phyloP scores from a whole-genome alignment of 2,888 invertebrate genomes.

The Drosophila prostipennis region DNA sequence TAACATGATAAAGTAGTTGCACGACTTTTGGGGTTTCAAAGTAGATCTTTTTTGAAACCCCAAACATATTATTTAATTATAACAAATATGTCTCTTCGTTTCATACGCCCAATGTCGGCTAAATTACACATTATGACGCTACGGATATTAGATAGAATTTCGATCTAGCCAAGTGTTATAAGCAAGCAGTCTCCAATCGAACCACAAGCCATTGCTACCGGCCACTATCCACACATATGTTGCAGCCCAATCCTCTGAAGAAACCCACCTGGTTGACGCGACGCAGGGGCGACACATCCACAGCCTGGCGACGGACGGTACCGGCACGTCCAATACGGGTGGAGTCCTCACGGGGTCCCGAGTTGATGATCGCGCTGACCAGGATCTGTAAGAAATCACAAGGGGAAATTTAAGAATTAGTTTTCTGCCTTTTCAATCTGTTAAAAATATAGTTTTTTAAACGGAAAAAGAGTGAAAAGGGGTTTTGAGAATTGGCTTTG shows the following conservation, averaged over 20 bases:
- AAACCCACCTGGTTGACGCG: conserved; percentile 94
- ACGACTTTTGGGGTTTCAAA: not conserved
- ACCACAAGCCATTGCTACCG: conserved; percentile 64
- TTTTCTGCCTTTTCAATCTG: not conserved
- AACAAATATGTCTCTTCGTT: conserved; percentile 74
- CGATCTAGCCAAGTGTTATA: conserved; percentile 66
- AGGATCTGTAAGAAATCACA: conserved; percentile 87
- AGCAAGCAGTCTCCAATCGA: conserved; percentile 56
- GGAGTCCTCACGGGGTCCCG: conserved; percentile 99
- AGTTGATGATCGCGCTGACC: conserved; percentile 99
- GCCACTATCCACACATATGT: conserved; percentile 19
- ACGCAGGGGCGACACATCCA: conserved; percentile 98
- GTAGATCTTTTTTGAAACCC: not conserved
- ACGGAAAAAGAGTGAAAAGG: too few species aligned
- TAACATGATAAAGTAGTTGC: not conserved
- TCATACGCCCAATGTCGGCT: conserved; percentile 72
- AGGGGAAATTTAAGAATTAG: not conserved
- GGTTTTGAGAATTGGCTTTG: too few species aligned
- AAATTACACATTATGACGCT: conserved; percentile 71
- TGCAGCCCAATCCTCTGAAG: not conserved
- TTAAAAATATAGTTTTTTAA: too few species aligned
- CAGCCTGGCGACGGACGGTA: conserved; percentile 99
- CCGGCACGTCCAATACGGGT: conserved; percentile 99
- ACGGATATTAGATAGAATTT: conserved; percentile 77
- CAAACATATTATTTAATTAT: not conserved